Evolutionary conservation across 2,113 vertebrate species (phyloP).

Genomic region (Antechinus flavipes): DNA sequence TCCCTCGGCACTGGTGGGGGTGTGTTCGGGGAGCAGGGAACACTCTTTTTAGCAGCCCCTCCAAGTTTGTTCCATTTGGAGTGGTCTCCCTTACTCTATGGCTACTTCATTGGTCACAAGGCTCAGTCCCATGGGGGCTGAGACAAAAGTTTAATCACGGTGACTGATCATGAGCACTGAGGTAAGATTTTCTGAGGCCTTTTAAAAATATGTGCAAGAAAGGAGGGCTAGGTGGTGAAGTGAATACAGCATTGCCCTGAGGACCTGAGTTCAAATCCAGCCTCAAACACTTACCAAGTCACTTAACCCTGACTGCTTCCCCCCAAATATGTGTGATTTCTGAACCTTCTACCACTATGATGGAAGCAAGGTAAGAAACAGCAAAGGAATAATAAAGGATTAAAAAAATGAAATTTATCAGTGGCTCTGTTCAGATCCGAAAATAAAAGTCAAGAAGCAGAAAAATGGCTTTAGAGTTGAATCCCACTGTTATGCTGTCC

Average conservation of each 20-base stretch:
- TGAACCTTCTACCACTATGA: not conserved
- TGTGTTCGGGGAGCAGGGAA: not conserved
- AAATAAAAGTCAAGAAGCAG: not conserved
- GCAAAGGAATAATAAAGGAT: not conserved
- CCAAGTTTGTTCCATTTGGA: not conserved
- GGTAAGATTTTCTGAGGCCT: not conserved
- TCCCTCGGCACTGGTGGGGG: not conserved
- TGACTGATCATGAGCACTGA: not conserved
- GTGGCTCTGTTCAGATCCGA: not conserved
- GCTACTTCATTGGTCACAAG: not conserved
- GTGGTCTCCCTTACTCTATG: not conserved
- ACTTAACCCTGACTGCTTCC: not conserved
- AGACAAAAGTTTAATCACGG: not conserved
- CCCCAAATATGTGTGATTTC: not conserved
- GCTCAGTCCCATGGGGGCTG: not conserved
- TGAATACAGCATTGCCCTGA: not conserved
- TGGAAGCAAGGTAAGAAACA: not conserved
- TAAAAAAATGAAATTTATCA: not conserved
- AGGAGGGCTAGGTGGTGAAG: not conserved
- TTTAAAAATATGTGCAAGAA: not conserved
- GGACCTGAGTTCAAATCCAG: not conserved
- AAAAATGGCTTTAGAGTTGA: not conserved
- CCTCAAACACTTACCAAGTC: constrained; percentile 3
- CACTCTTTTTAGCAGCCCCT: not conserved
- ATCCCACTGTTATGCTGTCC: not conserved